Base-by-base conservation (phyloP, 1,140 invertebrate species). In the Pseudomyrmex flavicornis region DNA sequence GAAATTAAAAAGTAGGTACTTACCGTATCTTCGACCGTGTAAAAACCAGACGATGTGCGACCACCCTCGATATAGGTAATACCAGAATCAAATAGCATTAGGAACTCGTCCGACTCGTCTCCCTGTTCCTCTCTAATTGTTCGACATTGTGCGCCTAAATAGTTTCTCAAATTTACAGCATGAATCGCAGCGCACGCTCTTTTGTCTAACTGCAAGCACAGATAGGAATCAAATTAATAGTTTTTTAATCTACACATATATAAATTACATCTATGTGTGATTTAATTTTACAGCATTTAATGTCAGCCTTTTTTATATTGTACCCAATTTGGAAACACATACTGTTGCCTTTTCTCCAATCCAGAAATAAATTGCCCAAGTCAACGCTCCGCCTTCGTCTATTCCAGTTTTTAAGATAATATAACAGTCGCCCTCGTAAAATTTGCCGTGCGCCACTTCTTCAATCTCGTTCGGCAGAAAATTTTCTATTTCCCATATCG, bases 401-500 rank as follows among this genome's bases (percentile, higher is more conserved):
- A 97, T 94, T 54, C 95, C 96, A 0, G 99, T 99, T 93, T 99
- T 98, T 62, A 99, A 94, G 74, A 99, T 96, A 88, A 99, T 99
- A 92, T 99, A 99, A 94, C 99, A 99, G 94, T 99, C 99, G 15
- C 98, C 99, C 95, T 99, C 98, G 92, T 99, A 99, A 94, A 99
- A 99, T 94, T 99, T 99, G 8, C 99, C 99, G 95, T 99, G 97
- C 0, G 98, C 96, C 12, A 97, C 97, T 95, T 98, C 96, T 82
- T 98, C 97, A 79, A 99, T 97, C 90, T 97, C 97, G 93, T 99
- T 99, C 0, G 99, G 99, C 80, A 99, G 95, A 93, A 99, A 99
- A 93, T 99, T 99, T 94, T 99, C 99, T 83, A 99, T 99, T 95
- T 99, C 99, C 98, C 99, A 99, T 82, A 99, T 97, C 2, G 97